These are phyloP conservation scores for Oncorhynchus masou DNA, from an alignment of 2,113 vertebrate species.

Conservation along the genomic window DNA sequence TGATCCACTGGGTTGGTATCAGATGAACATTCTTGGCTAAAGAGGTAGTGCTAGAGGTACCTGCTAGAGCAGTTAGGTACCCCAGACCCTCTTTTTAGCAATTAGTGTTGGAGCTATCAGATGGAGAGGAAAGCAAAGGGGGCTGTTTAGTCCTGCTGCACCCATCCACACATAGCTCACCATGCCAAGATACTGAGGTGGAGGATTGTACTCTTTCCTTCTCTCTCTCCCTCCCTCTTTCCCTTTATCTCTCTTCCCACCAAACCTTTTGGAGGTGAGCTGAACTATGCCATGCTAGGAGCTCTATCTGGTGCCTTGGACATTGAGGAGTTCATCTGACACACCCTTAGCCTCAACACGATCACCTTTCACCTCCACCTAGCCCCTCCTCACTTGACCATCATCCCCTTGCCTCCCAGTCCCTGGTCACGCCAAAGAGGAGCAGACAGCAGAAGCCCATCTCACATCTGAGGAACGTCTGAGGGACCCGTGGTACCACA, in stretches of 20 bases:
- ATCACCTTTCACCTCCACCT: not conserved
- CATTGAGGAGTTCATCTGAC: constrained; percentile 29
- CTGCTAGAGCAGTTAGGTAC: not conserved
- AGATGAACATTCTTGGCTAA: constrained; percentile 49
- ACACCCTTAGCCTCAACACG: not conserved
- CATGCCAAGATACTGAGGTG: constrained; percentile 34
- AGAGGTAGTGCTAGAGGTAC: constrained; percentile 25
- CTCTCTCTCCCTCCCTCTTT: constrained; percentile 4
- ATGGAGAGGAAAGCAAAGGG: constrained; percentile 48
- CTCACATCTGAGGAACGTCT: constrained; percentile 18
- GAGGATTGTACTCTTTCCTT: constrained; percentile 36
- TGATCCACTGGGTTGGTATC: constrained; percentile 52
- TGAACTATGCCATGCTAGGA: constrained; percentile 1
- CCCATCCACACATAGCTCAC: constrained; percentile 16
- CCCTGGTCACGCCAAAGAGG: not conserved
- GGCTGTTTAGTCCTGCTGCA: constrained; percentile 42
- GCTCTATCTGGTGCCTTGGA: constrained; percentile 14
- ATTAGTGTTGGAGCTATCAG: constrained; percentile 50
- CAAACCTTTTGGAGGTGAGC: constrained; percentile 34
- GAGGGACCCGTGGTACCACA: constrained; percentile 40
- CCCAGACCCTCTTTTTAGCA: constrained; percentile 55
- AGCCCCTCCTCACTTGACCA: not conserved
- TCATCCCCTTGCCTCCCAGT: constrained; percentile 2
- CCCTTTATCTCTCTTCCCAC: not conserved
- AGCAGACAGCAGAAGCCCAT: constrained; percentile 27